Base-by-base conservation (phyloP, 2,113 vertebrate species). In the Eubucco bourcierii region DNA sequence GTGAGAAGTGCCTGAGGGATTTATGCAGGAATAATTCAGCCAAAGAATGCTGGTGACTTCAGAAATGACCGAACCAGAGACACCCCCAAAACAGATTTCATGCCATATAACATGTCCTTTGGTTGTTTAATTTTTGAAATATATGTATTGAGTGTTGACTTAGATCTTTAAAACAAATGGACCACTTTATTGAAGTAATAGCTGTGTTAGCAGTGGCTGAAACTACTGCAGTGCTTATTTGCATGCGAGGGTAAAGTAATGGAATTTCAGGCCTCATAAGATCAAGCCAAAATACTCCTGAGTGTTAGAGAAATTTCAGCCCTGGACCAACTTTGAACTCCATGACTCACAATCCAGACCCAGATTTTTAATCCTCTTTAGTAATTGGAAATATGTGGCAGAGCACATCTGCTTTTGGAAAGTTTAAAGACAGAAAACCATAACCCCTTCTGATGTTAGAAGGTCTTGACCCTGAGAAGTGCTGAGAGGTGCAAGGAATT, bases 151-250 rank as follows among this genome's bases (percentile, higher is more conserved):
- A 93, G 37, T 78, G 79, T 86, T 93, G 87, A 88, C 83, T 87
- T 85, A 80, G 61, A 66, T 83, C 89, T 95, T 95, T 94, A 91
- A 92, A 96, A 95, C 23, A 88, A 96, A 96, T 89, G 87, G 92
- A 82, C 78, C 59, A 2, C 92, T 94, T 96, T 77, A 94, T 87
- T 92, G 70, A 88, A 82, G 88, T 75, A 90, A 82, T 93, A 92
- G 75, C 84, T 80, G 64, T 4, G 8, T 66, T 94, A 94, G 88
- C 52, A 70, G 56, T 15, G 67, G 52, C 70, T 74, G 90, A 89
- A 88, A 77, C 56, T 80, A 60, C 39, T 80, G 53, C 78, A 87
- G 27, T 39, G 59, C 74, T 84, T 74, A 90, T 92, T 89, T 91
- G 89, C 93, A 93, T 18, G 3, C 9, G 7, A 90, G 58, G 65